phyloP scores from a whole-genome alignment of 2,888 invertebrate species.

The Parnassius apollo region DNA sequence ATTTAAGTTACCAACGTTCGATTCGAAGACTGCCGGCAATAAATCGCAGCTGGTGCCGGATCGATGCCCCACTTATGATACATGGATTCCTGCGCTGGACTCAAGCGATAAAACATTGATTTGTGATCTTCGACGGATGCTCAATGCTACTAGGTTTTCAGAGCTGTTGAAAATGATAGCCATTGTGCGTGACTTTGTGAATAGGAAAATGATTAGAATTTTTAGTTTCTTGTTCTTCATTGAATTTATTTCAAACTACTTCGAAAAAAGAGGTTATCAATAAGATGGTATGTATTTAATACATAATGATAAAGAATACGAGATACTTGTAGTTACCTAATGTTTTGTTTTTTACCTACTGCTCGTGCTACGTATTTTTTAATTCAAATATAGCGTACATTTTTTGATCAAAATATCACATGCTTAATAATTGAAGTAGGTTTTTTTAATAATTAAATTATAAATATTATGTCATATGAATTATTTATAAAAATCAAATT shows the following conservation, averaged over 20 bases:
- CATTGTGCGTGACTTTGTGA: constrained; percentile 25
- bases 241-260: not conserved
- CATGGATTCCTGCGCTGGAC: constrained; percentile 59
- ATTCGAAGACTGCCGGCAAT: constrained; percentile 41
- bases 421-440: too few species aligned
- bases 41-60: constrained; percentile 59
- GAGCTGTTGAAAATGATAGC: constrained; percentile 27
- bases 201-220: constrained; percentile 7
- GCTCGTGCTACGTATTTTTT: too few species aligned
- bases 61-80: constrained; percentile 66
- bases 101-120: constrained; percentile 57
- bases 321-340: not conserved
- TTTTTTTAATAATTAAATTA: too few species aligned
- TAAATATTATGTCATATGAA: too few species aligned
- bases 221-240: not conserved
- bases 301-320: not conserved
- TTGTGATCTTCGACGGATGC: constrained; percentile 46
- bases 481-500: too few species aligned
- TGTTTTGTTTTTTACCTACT: not conserved
- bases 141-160: constrained; percentile 24
- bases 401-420: too few species aligned
- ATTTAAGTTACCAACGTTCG: constrained; percentile 23
- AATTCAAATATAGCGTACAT: too few species aligned
- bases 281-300: not conserved
- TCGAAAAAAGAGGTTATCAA: not conserved